Percentiles rank a stretch among this genome's conserved stretches.
phyloP scores from a whole-genome alignment of 2,113 vertebrate genomes.

The Narcine bancroftii region DNA sequence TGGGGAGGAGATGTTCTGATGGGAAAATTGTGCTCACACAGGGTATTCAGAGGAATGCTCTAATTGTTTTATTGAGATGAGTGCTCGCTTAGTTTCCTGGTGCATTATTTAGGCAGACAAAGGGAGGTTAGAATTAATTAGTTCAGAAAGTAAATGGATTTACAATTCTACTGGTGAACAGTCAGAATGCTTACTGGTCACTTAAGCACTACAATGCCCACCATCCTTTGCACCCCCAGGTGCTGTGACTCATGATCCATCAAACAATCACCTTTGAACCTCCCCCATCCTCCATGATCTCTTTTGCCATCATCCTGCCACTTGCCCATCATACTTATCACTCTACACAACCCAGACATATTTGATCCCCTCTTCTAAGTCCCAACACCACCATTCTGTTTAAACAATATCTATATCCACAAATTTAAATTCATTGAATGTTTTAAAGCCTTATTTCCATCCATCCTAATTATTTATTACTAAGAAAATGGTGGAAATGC shows the following conservation, averaged over 20 bases:
- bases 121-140: not conserved
- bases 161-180: not conserved
- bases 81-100: not conserved
- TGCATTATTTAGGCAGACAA: not conserved
- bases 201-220: not conserved
- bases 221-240: not conserved
- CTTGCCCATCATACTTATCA: no score
- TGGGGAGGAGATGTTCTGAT: not conserved
- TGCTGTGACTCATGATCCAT: not conserved
- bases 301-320: not conserved
- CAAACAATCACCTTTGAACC: not conserved
- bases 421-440: not conserved
- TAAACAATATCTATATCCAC: no score
- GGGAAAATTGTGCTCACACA: not conserved
- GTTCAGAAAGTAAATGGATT: not conserved
- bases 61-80: not conserved
- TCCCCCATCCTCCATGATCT: not conserved
- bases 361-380: no score
- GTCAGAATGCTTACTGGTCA: not conserved
- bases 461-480: no score
- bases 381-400: no score
- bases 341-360: no score
- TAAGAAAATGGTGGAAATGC: not conserved
- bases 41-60: not conserved
- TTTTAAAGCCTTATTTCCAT: not conserved